These are phyloP conservation scores for Shinisaurus crocodilurus DNA, from an alignment of 2,113 vertebrate species.

Conservation along the genomic window DNA sequence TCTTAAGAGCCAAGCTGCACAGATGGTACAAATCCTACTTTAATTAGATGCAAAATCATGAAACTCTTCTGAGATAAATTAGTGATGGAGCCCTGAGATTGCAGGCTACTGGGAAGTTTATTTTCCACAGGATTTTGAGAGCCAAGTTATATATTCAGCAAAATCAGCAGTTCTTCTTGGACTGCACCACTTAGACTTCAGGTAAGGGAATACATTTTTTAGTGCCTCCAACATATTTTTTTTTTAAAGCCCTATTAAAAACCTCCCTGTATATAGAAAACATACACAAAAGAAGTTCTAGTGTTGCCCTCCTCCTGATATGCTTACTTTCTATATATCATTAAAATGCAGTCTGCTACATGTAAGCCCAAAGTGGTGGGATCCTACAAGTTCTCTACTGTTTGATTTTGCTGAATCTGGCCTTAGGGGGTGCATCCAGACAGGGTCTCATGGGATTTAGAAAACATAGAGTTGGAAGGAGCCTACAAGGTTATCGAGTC, in stretches of 20 bases:
- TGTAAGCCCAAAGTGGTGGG: no score
- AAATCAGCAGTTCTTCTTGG: not conserved
- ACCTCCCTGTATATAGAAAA: not conserved
- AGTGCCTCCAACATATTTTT: not conserved
- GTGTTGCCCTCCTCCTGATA: not conserved
- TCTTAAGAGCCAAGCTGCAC: not conserved
- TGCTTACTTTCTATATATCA: not conserved
- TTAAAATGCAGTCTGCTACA: not conserved
- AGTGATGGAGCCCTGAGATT: not conserved
- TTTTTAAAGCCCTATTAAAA: not conserved
- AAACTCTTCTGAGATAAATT: not conserved
- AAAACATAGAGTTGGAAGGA: not conserved
- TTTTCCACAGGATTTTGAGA: not conserved
- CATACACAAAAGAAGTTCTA: not conserved
- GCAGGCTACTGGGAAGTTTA: not conserved
- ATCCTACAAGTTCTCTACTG: not conserved
- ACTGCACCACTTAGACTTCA: not conserved
- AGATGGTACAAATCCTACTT: not conserved
- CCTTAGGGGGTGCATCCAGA: not conserved
- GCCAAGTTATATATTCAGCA: not conserved
- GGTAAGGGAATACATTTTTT: not conserved
- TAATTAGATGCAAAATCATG: not conserved
- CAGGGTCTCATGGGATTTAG: not conserved
- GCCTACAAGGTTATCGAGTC: no score
- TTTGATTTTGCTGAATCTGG: no score